A percentile compares a stretch with the other conserved stretches of the same genome.
phyloP scores from a whole-genome alignment of 2,113 vertebrate genomes.

The Rattus norvegicus region GRCr8 NC_086031.1:104799501-104800000 shows the following conservation, averaged over 20 bases:
- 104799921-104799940: accelerated
- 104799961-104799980: neutral
- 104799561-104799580: neutral
- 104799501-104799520: neutral
- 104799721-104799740: neutral
- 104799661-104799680: neutral
- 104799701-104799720: neutral
- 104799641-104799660: neutral
- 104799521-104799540: neutral
- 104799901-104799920: neutral
- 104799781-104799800: neutral
- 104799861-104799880: neutral
- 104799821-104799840: neutral
- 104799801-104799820: neutral
- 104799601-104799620: neutral
- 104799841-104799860: neutral
- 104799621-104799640: neutral
- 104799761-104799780: neutral
- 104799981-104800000: neutral
- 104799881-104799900: neutral
- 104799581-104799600: neutral
- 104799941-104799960: neutral
- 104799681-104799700: neutral
- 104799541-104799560: neutral
- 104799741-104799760: neutral